Base-by-base conservation (phyloP, 2,797 vertebrate genomes). In the Naso thynnoides region DNA sequence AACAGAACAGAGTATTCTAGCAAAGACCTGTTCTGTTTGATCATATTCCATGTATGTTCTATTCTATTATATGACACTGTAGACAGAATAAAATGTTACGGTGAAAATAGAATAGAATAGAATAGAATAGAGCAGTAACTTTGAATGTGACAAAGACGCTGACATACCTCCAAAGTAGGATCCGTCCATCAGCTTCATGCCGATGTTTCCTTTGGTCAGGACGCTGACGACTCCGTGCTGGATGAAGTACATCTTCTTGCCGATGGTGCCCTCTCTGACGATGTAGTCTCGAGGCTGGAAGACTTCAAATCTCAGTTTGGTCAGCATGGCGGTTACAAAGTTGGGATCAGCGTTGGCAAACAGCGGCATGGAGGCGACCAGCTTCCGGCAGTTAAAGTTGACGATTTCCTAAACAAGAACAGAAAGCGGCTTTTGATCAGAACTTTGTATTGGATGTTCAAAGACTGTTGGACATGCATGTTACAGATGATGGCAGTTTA, bases 201-300 rank as follows among this genome's bases (percentile, higher is more conserved):
- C 95, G 16, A 95, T 96, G 87, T 85, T 97, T 64, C 96, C 97
- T 89, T 97, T 98, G 83, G 97, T 97, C 79, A 97, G 94, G 70
- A 98, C 90, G 61, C 94, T 97, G 88, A 97, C 95, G 53, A 96
- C 96, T 0, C 97, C 97, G 0, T 97, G 97, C 84, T 98, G 97
- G 89, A 98, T 98, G 93, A 98, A 98, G 89, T 96, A 98, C 97
- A 98, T 98, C 94, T 98, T 98, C 91, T 97, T 98, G 77, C 97
- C 97, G 0, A 98, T 96, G 79, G 97, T 98, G 24, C 96, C 97
- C 85, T 98, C 97, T 0, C 96, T 94, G 83, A 98, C 91, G 44
- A 98, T 96, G 89, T 97, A 98, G 83, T 98, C 97, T 0, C 82
- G 91, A 0, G 97, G 97, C 90, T 98, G 97, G 83, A 98, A 98